Evolutionary conservation across 2,113 vertebrate genomes (phyloP), one percentile per base, ranked within the genome.

Genomic region (Platichthys stellatus): DNA sequence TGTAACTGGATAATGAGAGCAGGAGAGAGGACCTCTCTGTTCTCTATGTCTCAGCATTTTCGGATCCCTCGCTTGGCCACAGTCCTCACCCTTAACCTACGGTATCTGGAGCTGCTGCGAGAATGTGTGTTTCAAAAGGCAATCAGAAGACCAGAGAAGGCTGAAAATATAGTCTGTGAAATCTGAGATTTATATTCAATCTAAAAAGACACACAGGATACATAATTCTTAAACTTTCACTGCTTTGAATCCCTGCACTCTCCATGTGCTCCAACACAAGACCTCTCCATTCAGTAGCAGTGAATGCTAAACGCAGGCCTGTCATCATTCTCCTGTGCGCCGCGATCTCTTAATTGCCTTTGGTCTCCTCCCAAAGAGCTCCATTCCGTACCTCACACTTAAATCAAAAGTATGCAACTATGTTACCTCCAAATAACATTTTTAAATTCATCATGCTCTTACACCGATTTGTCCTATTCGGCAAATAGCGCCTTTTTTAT

Each of bases 1-100:
- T 88, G 90, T 89, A 92, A 93, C 77, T 82, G 86, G 88, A 93
- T 92, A 91, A 90, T 82, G 76, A 68, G 75, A 70, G 76, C 60
- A 23, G 54, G 58, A 85, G 82, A 85, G 84, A 87, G 77, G 70
- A 81, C 79, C 70, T 78, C 83, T 91, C 73, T 88, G 84, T 90
- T 90, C 83, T 81, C 71, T 17, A 9, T n/a, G 58, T 54, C 83
- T 88, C 78, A 77, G 83, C 75, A 77, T 68, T 90, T 90, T 84
- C 85, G n/a, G 49, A 85, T 68, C 72, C 59, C 68, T 80, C 26
- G 1, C 49, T 69, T 28, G 7, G 74, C 66, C 76, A 85, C 61
- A 63, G 49, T 49, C 63, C 45, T 80, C n/a, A 20, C 53, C 66
- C 20, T 66, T 58, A 68, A 63, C 73, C 47, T 59, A 6, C 5